These are phyloP conservation scores for Sylvilagus bachmani DNA, from an alignment of 2,113 vertebrate genomes.

Conservation along the genomic window DNA sequence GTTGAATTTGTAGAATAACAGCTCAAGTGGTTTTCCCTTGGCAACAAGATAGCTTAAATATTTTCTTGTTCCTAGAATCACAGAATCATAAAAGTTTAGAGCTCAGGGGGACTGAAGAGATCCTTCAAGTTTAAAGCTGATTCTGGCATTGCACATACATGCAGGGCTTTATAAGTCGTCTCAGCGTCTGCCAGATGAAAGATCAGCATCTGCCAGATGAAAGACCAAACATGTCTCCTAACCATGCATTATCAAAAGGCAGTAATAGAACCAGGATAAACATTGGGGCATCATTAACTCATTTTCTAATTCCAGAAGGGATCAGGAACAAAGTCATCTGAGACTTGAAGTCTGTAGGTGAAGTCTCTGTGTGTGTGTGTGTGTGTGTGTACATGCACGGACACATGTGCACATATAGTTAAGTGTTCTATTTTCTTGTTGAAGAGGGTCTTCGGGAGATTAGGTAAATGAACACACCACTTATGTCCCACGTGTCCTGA, in stretches of 20 bases:
- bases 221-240: background rate
- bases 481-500: background rate
- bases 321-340: background rate
- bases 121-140: constrained; percentile 49
- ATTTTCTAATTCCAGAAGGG: constrained; percentile 5
- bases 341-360: background rate
- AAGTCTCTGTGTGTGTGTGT: background rate
- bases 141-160: background rate
- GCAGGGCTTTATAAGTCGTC: background rate
- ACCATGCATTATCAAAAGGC: background rate
- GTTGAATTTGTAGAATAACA: constrained; percentile 12
- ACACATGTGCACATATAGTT: background rate
- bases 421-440: background rate
- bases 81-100: constrained; percentile 23
- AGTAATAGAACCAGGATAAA: background rate
- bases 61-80: constrained; percentile 34
- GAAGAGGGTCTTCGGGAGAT: background rate
- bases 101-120: constrained; percentile 14
- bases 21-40: background rate
- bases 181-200: background rate
- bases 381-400: background rate
- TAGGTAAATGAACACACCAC: background rate
- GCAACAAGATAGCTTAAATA: constrained; percentile 21
- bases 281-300: background rate
- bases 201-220: background rate